These are phyloP conservation scores for Anoplolepis gracilipes DNA, from an alignment of 1,140 invertebrate species.

Conservation along the genomic window DNA sequence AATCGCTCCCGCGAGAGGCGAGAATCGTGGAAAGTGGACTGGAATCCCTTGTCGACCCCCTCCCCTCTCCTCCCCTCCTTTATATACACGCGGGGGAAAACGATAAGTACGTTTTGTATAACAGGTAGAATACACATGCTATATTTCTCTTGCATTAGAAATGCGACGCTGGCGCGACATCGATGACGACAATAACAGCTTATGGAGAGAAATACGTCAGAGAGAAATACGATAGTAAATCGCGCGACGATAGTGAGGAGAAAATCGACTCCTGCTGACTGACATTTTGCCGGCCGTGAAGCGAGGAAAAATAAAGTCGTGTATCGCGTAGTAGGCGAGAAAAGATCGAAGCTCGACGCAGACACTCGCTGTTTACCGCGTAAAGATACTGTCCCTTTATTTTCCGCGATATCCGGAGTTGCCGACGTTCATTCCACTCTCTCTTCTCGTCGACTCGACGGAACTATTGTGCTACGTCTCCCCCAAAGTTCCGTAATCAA, in stretches of 20 bases:
- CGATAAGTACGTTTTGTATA: not conserved
- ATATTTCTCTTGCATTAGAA: constrained; percentile 33
- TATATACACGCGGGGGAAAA: not conserved
- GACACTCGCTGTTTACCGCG: constrained; percentile 43
- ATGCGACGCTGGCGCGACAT: constrained; percentile 27
- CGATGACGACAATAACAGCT: constrained; percentile 45
- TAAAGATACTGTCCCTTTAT: constrained; percentile 57
- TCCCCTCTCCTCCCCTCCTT: too few species aligned
- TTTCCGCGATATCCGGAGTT: constrained; percentile 66
- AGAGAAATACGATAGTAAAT: constrained; percentile 46
- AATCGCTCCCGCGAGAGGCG: not conserved
- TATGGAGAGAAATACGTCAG: constrained; percentile 9
- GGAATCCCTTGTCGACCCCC: not conserved
- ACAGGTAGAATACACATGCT: not conserved
- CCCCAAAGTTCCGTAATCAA: constrained; percentile 65
- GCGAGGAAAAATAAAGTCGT: constrained; percentile 27
- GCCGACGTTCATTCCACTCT: constrained; percentile 27
- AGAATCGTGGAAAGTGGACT: constrained; percentile 50
- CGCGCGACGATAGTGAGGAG: constrained; percentile 31
- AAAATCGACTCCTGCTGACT: constrained; percentile 32
- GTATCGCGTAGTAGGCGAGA: not conserved
- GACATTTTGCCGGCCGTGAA: not conserved
- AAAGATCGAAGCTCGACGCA: constrained; percentile 33
- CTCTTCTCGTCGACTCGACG: constrained; percentile 38
- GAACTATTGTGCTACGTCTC: constrained; percentile 55